A percentile compares a stretch with the other conserved stretches of the same genome.
Conservation (phyloP, 2,113 vertebrate species). For the Phrynocephalus versicolor region DNA sequence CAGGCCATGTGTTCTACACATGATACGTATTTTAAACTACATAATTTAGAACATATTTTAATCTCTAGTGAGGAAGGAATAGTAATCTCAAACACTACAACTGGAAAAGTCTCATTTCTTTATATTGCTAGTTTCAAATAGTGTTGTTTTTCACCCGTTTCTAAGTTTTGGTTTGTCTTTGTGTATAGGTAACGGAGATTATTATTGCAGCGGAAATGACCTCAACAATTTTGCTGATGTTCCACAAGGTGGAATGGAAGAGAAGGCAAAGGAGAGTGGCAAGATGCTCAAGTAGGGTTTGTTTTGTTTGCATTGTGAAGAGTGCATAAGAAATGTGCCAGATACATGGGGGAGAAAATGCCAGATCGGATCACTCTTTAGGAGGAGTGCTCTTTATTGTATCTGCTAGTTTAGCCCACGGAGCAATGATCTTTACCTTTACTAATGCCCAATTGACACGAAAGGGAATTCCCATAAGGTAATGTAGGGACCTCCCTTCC, state of each 20-base stretch:
- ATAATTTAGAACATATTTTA: neutral
- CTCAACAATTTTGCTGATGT: slow-evolving; percentile 81
- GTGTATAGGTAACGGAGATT: slow-evolving; percentile 87
- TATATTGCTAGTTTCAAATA: neutral
- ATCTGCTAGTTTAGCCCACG: too few species aligned
- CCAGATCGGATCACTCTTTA: too few species aligned
- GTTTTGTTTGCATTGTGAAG: slow-evolving; percentile 14
- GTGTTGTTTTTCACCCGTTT: slow-evolving; percentile 13
- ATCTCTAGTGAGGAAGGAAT: neutral
- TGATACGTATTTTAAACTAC: neutral
- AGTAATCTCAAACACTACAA: neutral
- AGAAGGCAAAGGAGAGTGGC: slow-evolving; percentile 64
- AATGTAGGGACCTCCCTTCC: too few species aligned
- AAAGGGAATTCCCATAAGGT: too few species aligned
- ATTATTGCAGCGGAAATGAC: slow-evolving; percentile 93
- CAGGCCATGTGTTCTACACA: neutral
- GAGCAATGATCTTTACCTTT: too few species aligned
- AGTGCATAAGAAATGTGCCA: neutral
- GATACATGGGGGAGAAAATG: neutral
- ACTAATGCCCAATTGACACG: too few species aligned
- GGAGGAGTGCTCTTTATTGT: too few species aligned
- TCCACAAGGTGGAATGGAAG: slow-evolving; percentile 62
- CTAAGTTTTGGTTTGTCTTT: slow-evolving; percentile 23
- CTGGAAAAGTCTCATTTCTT: neutral
- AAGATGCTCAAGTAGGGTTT: slow-evolving; percentile 78